These are phyloP conservation scores for Pituophis catenifer DNA, from an alignment of 2,113 vertebrate species.

Conservation along the genomic window DNA sequence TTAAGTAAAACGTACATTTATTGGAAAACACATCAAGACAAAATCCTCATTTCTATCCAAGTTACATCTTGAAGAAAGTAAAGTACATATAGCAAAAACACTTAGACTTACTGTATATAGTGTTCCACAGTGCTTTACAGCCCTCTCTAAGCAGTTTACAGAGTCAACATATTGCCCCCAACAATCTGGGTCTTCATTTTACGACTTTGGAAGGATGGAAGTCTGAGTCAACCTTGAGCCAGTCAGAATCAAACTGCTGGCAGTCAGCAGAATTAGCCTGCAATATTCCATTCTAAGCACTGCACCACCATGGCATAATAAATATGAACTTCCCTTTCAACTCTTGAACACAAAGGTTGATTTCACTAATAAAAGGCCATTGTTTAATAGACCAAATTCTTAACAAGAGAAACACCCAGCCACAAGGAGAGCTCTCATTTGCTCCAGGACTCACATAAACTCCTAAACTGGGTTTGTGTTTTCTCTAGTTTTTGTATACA, in stretches of 20 bases:
- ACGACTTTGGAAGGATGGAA: background rate
- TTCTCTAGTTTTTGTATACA: background rate
- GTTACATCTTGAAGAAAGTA: background rate
- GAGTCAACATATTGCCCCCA: background rate
- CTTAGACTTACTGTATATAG: too few relatives aligned
- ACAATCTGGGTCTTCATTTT: background rate
- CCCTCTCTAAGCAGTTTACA: background rate
- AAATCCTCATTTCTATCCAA: background rate
- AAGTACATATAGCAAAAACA: background rate
- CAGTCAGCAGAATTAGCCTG: background rate
- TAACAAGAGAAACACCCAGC: background rate
- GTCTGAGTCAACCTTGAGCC: background rate
- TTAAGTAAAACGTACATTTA: background rate
- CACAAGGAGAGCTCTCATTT: background rate
- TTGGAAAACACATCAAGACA: background rate
- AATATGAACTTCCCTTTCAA: background rate
- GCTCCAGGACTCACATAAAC: background rate
- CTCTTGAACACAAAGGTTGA: background rate
- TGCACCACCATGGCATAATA: background rate
- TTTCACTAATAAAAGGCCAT: background rate
- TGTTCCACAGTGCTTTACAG: background rate
- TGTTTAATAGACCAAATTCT: background rate
- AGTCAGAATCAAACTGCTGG: background rate
- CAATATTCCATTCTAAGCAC: background rate
- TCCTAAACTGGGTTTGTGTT: background rate